Conservation (phyloP, 2,113 vertebrate species). For the Aramus guarauna region DNA sequence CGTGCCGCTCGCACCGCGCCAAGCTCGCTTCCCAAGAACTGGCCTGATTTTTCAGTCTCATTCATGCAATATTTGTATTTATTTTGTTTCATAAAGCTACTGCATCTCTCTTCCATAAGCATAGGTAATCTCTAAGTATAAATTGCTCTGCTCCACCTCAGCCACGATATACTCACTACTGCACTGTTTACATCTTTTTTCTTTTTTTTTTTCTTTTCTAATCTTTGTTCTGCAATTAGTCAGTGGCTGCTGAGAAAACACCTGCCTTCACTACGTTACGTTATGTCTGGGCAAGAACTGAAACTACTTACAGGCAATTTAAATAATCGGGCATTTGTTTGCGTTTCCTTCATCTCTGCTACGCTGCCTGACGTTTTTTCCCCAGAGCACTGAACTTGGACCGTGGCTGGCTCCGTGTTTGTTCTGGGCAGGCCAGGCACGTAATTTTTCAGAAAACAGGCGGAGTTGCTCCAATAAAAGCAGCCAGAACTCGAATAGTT, state of each 20-base stretch:
- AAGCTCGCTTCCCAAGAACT: not conserved
- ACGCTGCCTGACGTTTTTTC: not conserved
- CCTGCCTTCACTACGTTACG: not conserved
- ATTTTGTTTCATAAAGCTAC: not conserved
- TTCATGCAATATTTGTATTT: not conserved
- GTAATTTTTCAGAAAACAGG: not conserved
- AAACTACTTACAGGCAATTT: not conserved
- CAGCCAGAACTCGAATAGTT: not conserved
- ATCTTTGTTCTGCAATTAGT: slow-evolving; percentile 39
- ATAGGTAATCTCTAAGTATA: rapidly evolving
- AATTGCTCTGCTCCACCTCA: not conserved
- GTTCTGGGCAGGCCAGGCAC: not conserved
- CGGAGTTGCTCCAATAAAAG: not conserved
- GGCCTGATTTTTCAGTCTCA: not conserved
- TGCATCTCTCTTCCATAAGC: rapidly evolving
- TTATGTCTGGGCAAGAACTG: slow-evolving; percentile 27
- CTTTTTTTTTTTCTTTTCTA: not conserved
- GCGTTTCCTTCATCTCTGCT: not conserved
- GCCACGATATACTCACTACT: not conserved
- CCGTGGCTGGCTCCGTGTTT: not conserved
- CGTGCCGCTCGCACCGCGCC: rapidly evolving
- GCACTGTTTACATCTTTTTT: not conserved
- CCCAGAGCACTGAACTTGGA: not conserved
- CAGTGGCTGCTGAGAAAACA: slow-evolving; percentile 42
- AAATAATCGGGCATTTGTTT: not conserved